Evolutionary conservation across 2,888 invertebrate genomes (phyloP), one percentile per base, ranked within the genome.

Genomic region (Ophion obscuratus): DNA sequence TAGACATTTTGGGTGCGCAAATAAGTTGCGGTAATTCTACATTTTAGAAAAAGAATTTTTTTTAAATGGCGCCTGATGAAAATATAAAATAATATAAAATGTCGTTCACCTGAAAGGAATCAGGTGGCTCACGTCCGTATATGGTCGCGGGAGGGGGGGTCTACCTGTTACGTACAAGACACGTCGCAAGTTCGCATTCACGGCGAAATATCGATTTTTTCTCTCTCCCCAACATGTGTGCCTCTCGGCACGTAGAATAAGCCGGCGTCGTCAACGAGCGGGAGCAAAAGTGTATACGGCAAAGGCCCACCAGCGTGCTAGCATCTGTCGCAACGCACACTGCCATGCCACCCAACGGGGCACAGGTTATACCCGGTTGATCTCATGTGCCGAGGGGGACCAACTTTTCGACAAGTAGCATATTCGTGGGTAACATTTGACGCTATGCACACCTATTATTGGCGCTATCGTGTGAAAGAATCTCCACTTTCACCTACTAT

Each of bases 141-240:
- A 62, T 27, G 53, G 53, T 53, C 6, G 5, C 6, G 36, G 36
- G 36, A n/a, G 36, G 6, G 68, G 77, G 47, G 24, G 76, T 67
- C 75, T 85, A 88, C 87, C 86, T 88, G 87, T 87, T 88, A 80
- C 85, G 82, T 73, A 64, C 70, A 40, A 80, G 80, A 80, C 82
- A 36, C 64, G 17, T 74, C 53, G 53, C 53, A 36, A 53, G 66
- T 82, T 81, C 79, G 78, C 88, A 83, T 84, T 87, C 36, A 74
- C 86, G 87, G 86, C 84, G 88, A 90, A 92, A 91, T 92, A 92
- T 92, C 90, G 91, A 92, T 92, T 92, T 92, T 89, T 57, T 67
- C n/a, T 17, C 53, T 68, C 62, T 24, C 44, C 40, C 40, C 24
- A 90, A 90, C 91, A 84, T 83, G 77, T 82, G 75, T 44, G 44